Conservation (phyloP, 2,888 invertebrate species). For the Clivina fossor region DNA sequence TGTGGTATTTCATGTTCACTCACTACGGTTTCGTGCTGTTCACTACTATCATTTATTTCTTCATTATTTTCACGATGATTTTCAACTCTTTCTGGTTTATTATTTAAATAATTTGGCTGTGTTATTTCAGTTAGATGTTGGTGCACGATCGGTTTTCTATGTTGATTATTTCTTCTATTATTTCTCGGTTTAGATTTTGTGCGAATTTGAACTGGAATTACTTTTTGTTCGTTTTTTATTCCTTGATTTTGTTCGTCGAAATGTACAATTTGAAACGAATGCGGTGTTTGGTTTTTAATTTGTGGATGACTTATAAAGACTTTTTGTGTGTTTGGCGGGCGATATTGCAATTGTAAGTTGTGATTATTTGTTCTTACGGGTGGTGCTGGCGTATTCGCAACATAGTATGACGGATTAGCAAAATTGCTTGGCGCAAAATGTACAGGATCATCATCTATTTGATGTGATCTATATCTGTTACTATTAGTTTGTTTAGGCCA, state of each 20-base stretch:
- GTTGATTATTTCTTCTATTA: not conserved
- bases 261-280: constrained; percentile 18
- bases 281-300: constrained; percentile 2
- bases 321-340: constrained; percentile 2
- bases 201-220: not conserved
- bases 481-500: constrained; percentile 15
- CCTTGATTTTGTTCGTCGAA: constrained; percentile 5
- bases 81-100: constrained; percentile 2
- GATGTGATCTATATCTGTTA: too few species aligned
- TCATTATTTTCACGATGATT: not conserved
- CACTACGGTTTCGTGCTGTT: constrained; percentile 38
- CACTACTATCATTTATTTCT: constrained; percentile 6
- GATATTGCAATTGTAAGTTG: constrained; percentile 8
- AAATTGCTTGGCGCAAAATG: too few species aligned
- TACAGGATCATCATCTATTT: too few species aligned
- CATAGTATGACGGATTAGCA: too few species aligned
- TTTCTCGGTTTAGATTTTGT: not conserved
- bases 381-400: too few species aligned
- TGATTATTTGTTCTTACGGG: too few species aligned
- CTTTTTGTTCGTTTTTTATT: not conserved
- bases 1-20: constrained; percentile 44
- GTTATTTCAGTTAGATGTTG: constrained; percentile 1
- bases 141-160: not conserved
- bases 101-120: not conserved
- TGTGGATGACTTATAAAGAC: constrained; percentile 11